phyloP scores from a whole-genome alignment of 2,797 vertebrate species.

The Geotrypetes seraphini region DNA sequence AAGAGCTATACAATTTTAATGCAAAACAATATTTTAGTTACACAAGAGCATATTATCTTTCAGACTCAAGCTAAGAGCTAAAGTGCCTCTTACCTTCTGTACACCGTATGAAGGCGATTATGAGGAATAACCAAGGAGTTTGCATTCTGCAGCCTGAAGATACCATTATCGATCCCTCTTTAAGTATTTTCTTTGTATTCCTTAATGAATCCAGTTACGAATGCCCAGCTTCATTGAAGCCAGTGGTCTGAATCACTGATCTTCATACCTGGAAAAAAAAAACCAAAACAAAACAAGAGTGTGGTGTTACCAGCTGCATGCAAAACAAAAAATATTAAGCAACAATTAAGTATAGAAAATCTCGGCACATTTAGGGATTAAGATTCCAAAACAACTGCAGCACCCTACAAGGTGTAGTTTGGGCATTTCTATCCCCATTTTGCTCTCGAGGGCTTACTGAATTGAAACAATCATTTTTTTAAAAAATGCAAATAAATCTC shows the following conservation, averaged over 20 bases:
- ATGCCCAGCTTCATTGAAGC: slow-evolving; percentile 72
- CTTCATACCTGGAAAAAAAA: slow-evolving; percentile 76
- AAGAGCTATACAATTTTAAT: neutral
- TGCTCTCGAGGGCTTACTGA: too few relatives aligned
- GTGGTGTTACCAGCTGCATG: slow-evolving; percentile 29
- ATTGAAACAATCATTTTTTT: too few relatives aligned
- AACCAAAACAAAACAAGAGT: slow-evolving; percentile 31
- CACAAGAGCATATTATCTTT: neutral
- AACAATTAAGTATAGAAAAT: too few relatives aligned
- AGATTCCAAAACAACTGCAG: too few relatives aligned
- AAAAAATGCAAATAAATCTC: too few relatives aligned
- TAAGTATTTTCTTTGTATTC: slow-evolving; percentile 73
- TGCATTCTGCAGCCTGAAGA: slow-evolving; percentile 85
- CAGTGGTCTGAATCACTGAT: slow-evolving; percentile 78
- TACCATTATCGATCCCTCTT: slow-evolving; percentile 82
- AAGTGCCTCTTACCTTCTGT: slow-evolving; percentile 82
- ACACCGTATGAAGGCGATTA: slow-evolving; percentile 82
- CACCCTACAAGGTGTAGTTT: too few relatives aligned
- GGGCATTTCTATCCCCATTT: too few relatives aligned
- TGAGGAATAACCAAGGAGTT: slow-evolving; percentile 87
- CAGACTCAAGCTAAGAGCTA: neutral
- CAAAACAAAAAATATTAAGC: too few relatives aligned
- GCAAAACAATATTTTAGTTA: neutral
- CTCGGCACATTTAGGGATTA: neutral
- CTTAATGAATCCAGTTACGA: slow-evolving; percentile 76